Percentiles rank a stretch among this genome's conserved stretches.
phyloP scores from a whole-genome alignment of 2,113 vertebrate genomes.

The Sardina pilchardus region DNA sequence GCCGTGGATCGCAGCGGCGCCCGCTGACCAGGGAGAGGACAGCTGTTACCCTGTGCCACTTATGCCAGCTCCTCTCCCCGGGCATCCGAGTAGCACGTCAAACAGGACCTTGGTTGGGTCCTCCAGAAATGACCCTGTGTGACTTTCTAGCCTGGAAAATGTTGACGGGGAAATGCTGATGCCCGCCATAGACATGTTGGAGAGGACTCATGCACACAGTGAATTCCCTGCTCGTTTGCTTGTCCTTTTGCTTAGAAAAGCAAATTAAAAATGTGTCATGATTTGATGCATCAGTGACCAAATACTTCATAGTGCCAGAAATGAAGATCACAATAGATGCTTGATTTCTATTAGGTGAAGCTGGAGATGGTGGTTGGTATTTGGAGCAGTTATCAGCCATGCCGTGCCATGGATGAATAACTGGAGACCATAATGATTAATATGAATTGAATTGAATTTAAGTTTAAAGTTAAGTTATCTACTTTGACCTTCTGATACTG shows the following conservation, averaged over 20 bases:
- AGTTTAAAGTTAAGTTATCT: too few species aligned
- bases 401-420: too few species aligned
- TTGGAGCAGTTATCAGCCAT: too few species aligned
- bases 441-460: too few species aligned
- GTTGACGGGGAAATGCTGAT: not conserved
- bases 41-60: slow-evolving; percentile 55
- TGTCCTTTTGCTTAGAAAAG: slow-evolving; percentile 2
- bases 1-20: slow-evolving; percentile 51
- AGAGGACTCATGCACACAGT: not conserved
- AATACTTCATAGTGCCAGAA: not conserved
- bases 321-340: too few species aligned
- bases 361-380: too few species aligned
- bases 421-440: too few species aligned
- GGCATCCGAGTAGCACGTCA: slow-evolving; percentile 17
- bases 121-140: slow-evolving; percentile 22
- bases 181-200: not conserved
- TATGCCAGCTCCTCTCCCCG: slow-evolving; percentile 34
- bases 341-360: too few species aligned
- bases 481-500: too few species aligned
- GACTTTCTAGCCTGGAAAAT: slow-evolving; percentile 26
- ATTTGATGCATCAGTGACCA: not conserved
- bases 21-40: slow-evolving; percentile 55
- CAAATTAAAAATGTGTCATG: not conserved
- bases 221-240: slow-evolving; percentile 6
- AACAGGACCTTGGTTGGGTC: slow-evolving; percentile 8